These are phyloP conservation scores for Scomberomorus guttatus DNA, from an alignment of 2,797 vertebrate species.

Conservation along the genomic window DNA sequence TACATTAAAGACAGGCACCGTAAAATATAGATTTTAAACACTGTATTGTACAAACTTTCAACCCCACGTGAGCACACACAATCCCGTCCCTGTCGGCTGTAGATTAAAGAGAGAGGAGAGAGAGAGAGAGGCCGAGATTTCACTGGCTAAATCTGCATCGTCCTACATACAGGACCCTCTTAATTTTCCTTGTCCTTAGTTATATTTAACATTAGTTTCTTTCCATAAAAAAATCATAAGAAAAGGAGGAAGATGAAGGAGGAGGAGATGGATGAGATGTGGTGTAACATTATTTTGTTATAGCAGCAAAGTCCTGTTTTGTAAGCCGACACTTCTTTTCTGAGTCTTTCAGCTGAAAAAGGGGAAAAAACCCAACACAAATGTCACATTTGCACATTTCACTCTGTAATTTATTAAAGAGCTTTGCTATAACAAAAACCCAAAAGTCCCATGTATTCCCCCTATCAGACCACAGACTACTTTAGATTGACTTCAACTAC, in stretches of 20 bases:
- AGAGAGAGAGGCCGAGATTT: constrained; percentile 1
- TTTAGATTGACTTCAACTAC: constrained; percentile 32
- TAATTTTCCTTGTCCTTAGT: neutral
- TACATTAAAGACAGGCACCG: constrained; percentile 45
- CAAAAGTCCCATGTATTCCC: constrained; percentile 55
- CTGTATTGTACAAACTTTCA: constrained; percentile 9
- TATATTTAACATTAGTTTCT: neutral
- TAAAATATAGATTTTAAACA: constrained; percentile 46
- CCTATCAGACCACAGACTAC: constrained; percentile 55
- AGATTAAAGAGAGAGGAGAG: constrained; percentile 6
- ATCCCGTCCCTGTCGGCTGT: neutral
- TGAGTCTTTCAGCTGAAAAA: neutral
- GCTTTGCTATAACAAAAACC: constrained; percentile 27
- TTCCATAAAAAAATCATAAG: neutral
- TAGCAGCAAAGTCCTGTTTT: neutral
- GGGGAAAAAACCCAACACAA: neutral
- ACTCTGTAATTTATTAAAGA: constrained; percentile 7
- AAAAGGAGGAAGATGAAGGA: neutral
- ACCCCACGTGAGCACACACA: neutral
- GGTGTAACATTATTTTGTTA: neutral
- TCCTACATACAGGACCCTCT: neutral
- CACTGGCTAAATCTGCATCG: neutral
- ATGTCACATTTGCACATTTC: constrained; percentile 11
- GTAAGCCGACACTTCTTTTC: constrained; percentile 2
- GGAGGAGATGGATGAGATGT: neutral